A percentile compares a stretch with the other conserved stretches of the same genome.
phyloP scores from a whole-genome alignment of 2,888 invertebrate species.

The Metalampra italica region DNA sequence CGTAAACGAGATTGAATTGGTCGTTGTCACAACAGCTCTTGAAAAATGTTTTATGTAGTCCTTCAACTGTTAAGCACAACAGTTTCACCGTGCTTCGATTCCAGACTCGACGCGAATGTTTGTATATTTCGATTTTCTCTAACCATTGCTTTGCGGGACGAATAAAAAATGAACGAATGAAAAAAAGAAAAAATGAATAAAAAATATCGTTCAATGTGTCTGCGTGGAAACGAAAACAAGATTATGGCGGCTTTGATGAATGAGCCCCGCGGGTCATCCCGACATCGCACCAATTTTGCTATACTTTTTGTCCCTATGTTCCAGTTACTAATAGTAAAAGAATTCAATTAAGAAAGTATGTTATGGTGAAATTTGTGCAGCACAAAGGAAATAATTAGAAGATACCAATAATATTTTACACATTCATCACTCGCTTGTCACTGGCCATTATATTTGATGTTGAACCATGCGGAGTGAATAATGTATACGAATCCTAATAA shows the following conservation, averaged over 20 bases:
- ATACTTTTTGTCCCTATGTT: slow-evolving; percentile 18
- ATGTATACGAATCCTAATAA: too few species aligned
- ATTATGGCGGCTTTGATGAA: slow-evolving; percentile 57
- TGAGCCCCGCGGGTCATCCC: slow-evolving; percentile 40
- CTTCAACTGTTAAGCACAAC: too few species aligned
- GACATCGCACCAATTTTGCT: slow-evolving; percentile 30
- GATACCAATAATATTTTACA: too few species aligned
- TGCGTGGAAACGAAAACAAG: slow-evolving; percentile 48
- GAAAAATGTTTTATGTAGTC: too few species aligned
- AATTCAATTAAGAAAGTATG: too few species aligned
- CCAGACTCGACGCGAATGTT: not conserved
- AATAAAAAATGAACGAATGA: slow-evolving; percentile 4
- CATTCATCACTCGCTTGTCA: too few species aligned
- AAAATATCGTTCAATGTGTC: slow-evolving; percentile 49
- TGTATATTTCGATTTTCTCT: not conserved
- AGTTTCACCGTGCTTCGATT: too few species aligned
- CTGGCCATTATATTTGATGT: too few species aligned
- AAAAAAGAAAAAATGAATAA: slow-evolving; percentile 23
- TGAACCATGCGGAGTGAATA: not conserved
- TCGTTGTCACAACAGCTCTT: too few species aligned
- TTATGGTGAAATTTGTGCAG: too few species aligned
- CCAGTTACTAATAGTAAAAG: not conserved
- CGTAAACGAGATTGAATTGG: too few species aligned
- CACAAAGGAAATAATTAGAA: too few species aligned
- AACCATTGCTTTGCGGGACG: not conserved